Base-by-base conservation (phyloP, 2,797 vertebrate species). In the Lithobates sylvaticus region DNA sequence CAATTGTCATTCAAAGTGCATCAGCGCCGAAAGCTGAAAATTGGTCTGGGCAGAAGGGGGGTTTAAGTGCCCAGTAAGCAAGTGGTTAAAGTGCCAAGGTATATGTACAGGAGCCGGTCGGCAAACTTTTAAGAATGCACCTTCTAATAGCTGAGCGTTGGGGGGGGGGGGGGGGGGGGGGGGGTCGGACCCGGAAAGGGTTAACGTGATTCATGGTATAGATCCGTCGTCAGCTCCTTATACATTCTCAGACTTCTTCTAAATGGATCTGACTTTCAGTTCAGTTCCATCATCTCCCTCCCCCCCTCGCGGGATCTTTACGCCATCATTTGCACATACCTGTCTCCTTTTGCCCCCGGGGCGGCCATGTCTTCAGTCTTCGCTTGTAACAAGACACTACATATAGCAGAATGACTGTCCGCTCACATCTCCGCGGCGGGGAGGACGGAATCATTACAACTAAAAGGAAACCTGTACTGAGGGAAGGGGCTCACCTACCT, bases 361-460 rank as follows among this genome's bases (percentile, higher is more conserved):
- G 47, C 65, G 32, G 29, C 27, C 50, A 15, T 29, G 69, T 61
- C 34, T 79, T 68, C 64, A n/a, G 18, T 34, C 68, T 72, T 34
- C 21, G 68, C 69, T 72, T 81, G 79, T 81, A 72, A 72, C 68
- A 21, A 58, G 69, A 73, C 79, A 72, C 79, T 69, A 12, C 44
- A 54, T 81, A 36, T 73, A 81, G 23, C 79, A 81, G 21, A 61
- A 72, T 72, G 50, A 21, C 9, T 26, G 21, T 26, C 61, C n/a
- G n/a, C 61, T 23, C 23, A 65, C 7, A 23, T 65, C 61, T 23
- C 70, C n/a, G 15, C 1, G 2, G 9, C 3, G 10, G 39, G 23
- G 12, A 44, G 47, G 47, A 3, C 50, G 18, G 50, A 13, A 54
- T 4, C 16, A 5, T 18, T 0, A 54, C n/a, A n/a, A n/a, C n/a